Evolutionary conservation across 92 coral and sea anemone species (phyloP), one percentile per base, ranked within the genome.

Genomic region (Paramuricea clavata): DNA sequence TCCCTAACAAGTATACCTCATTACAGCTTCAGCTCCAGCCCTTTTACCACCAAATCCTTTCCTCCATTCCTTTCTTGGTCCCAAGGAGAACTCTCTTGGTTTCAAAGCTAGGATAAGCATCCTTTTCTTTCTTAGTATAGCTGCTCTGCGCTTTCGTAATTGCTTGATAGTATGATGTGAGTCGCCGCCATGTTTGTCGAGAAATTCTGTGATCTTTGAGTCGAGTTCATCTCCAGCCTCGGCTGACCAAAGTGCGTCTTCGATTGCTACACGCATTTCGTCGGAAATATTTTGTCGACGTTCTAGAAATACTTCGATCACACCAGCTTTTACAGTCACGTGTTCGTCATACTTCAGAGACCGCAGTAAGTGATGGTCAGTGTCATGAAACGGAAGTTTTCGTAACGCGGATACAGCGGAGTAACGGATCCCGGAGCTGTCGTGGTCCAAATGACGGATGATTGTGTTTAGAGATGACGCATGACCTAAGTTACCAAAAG

Each of bases 401-500:
- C 98, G 92, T 94, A 95, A 77, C 52, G 95, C 93, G 21, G 98
- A 95, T 28, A 95, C 89, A 2, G 91, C 95, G 8, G 95, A 92
- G 86, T 92, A 90, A 12, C 98, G 80, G 33, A 94, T 93, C 30
- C 89, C 94, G 42, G 98, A 93, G 83, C 90, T 85, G 31, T 95
- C 98, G 87, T 95, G 95, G 64, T 95, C 85, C 28, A 89, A 68
- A 74, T 95, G 98, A 49, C 86, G 72, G 21, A 93, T 81, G 74
- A 95, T 91, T 52, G 92, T 57, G 23, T 80, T 77, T 25, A 95
- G 88, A 11, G 93, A 93, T 36, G 90, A 88, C 27, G 65, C 52
- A 42, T 94, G 94, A 41, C 98, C 98, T 5, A 94, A 92, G 81
- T 94, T 94, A 32, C 98, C 98, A 50, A 94, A 89, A 35, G 95